phyloP scores from a whole-genome alignment of 2,888 invertebrate genomes.

The Mimas tiliae region DNA sequence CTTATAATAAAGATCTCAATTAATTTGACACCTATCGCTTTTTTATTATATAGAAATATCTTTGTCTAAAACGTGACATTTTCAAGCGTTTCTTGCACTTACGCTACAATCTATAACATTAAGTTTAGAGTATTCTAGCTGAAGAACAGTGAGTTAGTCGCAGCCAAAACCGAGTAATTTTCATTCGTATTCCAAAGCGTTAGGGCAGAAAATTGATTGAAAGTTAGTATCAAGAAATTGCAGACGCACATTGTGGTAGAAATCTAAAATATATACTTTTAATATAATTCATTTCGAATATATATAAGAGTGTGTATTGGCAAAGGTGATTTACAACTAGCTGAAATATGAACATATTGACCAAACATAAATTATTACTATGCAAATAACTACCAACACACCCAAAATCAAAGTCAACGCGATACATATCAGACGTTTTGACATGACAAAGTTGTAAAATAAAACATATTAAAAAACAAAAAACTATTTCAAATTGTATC shows the following conservation, averaged over 20 bases:
- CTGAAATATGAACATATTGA: background rate
- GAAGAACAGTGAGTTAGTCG: slow-evolving; percentile 28
- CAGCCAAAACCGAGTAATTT: slow-evolving; percentile 48
- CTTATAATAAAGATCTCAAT: background rate
- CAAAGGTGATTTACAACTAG: background rate
- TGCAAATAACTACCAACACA: slow-evolving; percentile 1
- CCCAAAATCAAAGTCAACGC: background rate
- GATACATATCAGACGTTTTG: background rate
- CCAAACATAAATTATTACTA: background rate
- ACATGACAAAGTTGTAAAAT: background rate
- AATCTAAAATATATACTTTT: background rate
- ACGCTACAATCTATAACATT: slow-evolving; percentile 36
- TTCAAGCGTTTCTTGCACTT: slow-evolving; percentile 35
- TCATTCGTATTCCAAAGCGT: slow-evolving; percentile 3
- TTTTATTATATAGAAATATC: background rate
- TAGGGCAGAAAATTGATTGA: slow-evolving; percentile 12
- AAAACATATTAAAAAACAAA: too few species aligned
- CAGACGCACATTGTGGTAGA: background rate
- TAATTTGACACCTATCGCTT: background rate
- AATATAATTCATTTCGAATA: too few species aligned
- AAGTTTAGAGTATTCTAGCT: slow-evolving; percentile 22
- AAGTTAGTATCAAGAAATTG: slow-evolving; percentile 17
- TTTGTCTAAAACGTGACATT: slow-evolving; percentile 12
- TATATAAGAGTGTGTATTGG: background rate
- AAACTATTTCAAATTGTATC: too few species aligned